Base-by-base conservation (phyloP, 2,113 vertebrate species). In the Thunnus maccoyii region DNA sequence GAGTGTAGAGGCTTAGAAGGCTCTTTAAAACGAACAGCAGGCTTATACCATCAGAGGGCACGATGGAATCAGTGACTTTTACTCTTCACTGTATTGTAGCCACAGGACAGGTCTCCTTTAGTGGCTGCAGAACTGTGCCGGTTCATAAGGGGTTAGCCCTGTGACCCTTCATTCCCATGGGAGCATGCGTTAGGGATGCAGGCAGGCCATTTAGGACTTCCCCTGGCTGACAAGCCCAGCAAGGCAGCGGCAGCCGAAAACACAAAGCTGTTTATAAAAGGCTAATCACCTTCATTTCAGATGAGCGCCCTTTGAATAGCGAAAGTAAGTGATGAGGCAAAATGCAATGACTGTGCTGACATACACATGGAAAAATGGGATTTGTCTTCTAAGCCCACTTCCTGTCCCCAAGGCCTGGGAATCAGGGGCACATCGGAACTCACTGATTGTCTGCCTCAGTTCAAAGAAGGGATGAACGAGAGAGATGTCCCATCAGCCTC, bases 211-310 rank as follows among this genome's bases (percentile, higher is more conserved):
- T 73, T 56, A 8, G 47, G 70, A 61, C 68, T 71, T 48, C 41
- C n/a, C 4, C 64, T 14, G 76, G 78, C 64, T 78, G 83, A 87
- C 50, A 5, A 76, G 48, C 48, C 65, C 63, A 63, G 80, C 20
- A 58, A 66, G 72, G 36, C 65, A 20, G 76, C 27, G 5, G 56
- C 48, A 70, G 77, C 81, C 60, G 47, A 86, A 83, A 88, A 85
- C 80, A 83, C 71, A 60, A 67, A 67, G 60, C 75, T 91, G 92
- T 94, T 90, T 91, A 63, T 78, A 87, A 73, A 90, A 81, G 72
- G 63, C 87, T 95, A 93, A 95, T 94, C 92, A 5, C 82, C 80
- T 95, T 92, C 46, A 90, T 93, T 89, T 91, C 92, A 94, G 93
- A 93, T 91, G 93, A 94, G 72, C 46, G 88, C 82, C 57, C 78